Percentiles rank a stretch among this genome's conserved stretches.
These are phyloP conservation scores for Sinelater perroti DNA, from an alignment of 2,888 invertebrate species.

Conservation along the genomic window DNA sequence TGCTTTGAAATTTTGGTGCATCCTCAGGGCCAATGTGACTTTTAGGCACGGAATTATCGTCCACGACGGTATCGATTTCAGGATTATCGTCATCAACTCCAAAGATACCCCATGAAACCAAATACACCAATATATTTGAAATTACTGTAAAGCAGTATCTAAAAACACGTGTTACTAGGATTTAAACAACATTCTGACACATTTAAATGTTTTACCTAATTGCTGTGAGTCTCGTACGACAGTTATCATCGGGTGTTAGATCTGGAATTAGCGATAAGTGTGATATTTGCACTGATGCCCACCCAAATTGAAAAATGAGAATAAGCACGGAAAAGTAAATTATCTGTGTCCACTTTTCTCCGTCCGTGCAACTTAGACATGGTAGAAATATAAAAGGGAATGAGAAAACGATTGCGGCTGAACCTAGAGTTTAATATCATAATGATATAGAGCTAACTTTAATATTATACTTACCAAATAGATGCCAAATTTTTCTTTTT, in stretches of 20 bases:
- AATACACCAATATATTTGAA: constrained; percentile 85
- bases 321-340: constrained; percentile 81
- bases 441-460: no score
- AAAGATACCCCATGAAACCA: constrained; percentile 78
- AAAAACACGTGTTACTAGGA: constrained; percentile 47
- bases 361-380: constrained; percentile 70
- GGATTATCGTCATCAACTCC: constrained; percentile 63
- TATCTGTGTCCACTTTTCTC: constrained; percentile 74
- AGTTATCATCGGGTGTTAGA: constrained; percentile 75
- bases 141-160: constrained; percentile 90
- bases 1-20: constrained; percentile 71
- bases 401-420: constrained; percentile 75
- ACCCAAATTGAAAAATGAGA: constrained; percentile 89
- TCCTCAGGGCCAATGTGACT: constrained; percentile 73
- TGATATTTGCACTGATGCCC: constrained; percentile 91
- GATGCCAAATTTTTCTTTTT: constrained; percentile 87
- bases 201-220: constrained; percentile 66
- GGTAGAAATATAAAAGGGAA: constrained; percentile 90
- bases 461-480: constrained; percentile 77
- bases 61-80: no score
- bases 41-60: no score
- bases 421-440: constrained; percentile 68
- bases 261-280: constrained; percentile 91
- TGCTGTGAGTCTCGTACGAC: constrained; percentile 79
- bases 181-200: neutral